phyloP scores from a whole-genome alignment of 2,113 vertebrate genomes.

The Forbesichthys agassizii region DNA sequence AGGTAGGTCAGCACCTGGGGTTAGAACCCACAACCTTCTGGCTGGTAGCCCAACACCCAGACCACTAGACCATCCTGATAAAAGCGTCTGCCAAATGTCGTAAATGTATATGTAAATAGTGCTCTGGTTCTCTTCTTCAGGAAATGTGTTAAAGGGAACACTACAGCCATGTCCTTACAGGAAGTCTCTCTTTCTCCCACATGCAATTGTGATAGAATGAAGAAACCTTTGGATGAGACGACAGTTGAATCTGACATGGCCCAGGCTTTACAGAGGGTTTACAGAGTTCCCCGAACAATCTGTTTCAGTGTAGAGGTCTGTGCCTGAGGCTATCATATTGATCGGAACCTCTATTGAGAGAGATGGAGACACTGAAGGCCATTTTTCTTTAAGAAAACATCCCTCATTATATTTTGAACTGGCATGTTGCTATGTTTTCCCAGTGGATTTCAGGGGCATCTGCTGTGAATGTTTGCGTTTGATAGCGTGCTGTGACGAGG shows the following conservation, averaged over 20 bases:
- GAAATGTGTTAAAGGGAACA: no score
- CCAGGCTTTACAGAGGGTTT: conserved; percentile 14
- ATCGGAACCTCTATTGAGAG: conserved; percentile 55
- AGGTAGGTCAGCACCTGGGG: no score
- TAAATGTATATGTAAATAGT: no score
- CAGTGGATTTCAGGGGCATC: conserved; percentile 18
- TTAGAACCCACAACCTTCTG: no score
- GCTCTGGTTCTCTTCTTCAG: no score
- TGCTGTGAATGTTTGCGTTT: conserved; percentile 15
- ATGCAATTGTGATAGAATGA: no score
- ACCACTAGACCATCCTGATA: no score
- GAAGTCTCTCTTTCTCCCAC: background rate
- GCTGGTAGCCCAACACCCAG: no score
- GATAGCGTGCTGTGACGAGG: conserved; percentile 1
- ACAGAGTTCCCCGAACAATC: conserved; percentile 65
- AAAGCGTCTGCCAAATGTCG: no score
- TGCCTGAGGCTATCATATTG: conserved; percentile 64
- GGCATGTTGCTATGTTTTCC: conserved; percentile 17
- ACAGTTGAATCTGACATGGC: no score
- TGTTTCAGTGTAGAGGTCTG: conserved; percentile 65
- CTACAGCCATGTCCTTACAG: no score
- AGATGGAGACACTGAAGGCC: conserved; percentile 14
- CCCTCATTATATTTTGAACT: conserved; percentile 35
- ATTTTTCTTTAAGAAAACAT: conserved; percentile 31
- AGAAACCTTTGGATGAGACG: no score